Percentiles rank a stretch among this genome's conserved stretches.
Conservation (phyloP, 2,888 invertebrate species). For the Hydroisotoma schaefferi region DNA sequence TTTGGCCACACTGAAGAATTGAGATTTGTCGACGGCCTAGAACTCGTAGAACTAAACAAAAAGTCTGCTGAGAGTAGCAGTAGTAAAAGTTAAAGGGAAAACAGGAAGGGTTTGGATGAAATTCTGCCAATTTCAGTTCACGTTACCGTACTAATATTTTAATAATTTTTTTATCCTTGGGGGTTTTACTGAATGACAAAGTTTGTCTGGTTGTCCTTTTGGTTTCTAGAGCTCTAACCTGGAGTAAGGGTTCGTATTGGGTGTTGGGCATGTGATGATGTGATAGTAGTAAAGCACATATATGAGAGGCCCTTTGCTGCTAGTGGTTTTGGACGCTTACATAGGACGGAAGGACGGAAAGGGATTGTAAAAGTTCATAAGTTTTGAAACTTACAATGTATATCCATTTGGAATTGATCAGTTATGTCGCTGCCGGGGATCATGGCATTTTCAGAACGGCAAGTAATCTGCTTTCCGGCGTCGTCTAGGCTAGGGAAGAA, state of each 20-base stretch:
- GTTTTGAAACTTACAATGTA: conserved; percentile 71
- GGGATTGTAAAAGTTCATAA: not conserved
- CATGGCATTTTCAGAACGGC: conserved; percentile 71
- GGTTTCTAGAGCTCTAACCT: too few species aligned
- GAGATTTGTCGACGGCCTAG: too few species aligned
- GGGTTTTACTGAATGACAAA: conserved; percentile 4
- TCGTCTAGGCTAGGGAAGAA: conserved; percentile 76
- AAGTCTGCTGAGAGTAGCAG: too few species aligned
- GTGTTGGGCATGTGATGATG: too few species aligned
- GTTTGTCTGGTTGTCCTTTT: conserved; percentile 1
- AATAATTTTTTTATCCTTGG: conserved; percentile 15
- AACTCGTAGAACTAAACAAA: too few species aligned
- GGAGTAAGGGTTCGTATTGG: too few species aligned
- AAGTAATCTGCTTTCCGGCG: conserved; percentile 71
- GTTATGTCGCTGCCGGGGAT: conserved; percentile 67
- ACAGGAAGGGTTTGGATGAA: not conserved
- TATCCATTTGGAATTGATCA: conserved; percentile 75
- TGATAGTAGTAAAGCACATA: too few species aligned
- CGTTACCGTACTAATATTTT: conserved; percentile 12
- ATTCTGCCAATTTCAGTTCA: not conserved
- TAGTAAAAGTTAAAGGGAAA: not conserved
- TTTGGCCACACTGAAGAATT: too few species aligned
- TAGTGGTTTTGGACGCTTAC: too few species aligned
- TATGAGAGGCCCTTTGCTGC: not conserved
- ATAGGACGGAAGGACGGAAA: too few species aligned